Evolutionary conservation across 2,797 vertebrate species (phyloP).

Genomic region (Leptoclinus maculatus): DNA sequence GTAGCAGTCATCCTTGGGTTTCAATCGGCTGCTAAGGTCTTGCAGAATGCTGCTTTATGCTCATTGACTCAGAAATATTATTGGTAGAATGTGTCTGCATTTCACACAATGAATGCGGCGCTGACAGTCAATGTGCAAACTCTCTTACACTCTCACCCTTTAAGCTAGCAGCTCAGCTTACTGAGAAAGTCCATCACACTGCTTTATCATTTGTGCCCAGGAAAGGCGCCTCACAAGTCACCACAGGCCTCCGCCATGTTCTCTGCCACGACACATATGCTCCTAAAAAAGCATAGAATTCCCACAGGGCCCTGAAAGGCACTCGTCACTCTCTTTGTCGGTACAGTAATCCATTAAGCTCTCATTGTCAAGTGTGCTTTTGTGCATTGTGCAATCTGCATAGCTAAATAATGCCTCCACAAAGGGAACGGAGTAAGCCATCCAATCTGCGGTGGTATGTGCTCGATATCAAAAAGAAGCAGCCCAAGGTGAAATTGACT

Average conservation of each 20-base stretch:
- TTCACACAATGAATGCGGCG: neutral
- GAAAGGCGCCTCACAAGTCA: slow-evolving; percentile 6
- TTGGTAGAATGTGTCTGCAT: neutral
- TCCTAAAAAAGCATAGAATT: slow-evolving; percentile 24
- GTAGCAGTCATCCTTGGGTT: too few relatives aligned
- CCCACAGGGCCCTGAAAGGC: slow-evolving; percentile 17
- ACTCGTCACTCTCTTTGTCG: slow-evolving; percentile 21
- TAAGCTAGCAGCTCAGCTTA: too few relatives aligned
- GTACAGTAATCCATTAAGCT: slow-evolving; percentile 48
- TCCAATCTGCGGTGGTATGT: neutral
- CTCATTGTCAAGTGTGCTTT: slow-evolving; percentile 23
- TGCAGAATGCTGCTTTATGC: neutral
- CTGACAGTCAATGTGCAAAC: neutral
- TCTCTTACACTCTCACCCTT: too few relatives aligned
- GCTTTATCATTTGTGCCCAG: slow-evolving; percentile 35
- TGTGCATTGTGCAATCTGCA: slow-evolving; percentile 18
- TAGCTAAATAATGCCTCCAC: slow-evolving; percentile 35
- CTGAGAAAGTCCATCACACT: slow-evolving; percentile 14
- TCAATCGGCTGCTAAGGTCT: neutral
- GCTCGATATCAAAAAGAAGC: slow-evolving; percentile 15
- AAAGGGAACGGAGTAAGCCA: slow-evolving; percentile 5
- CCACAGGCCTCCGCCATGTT: slow-evolving; percentile 32
- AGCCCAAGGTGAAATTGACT: slow-evolving; percentile 5
- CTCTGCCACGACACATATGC: slow-evolving; percentile 20
- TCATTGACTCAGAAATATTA: neutral